Base-by-base conservation (phyloP, 2,888 invertebrate species). In the Idaea biselata region DNA sequence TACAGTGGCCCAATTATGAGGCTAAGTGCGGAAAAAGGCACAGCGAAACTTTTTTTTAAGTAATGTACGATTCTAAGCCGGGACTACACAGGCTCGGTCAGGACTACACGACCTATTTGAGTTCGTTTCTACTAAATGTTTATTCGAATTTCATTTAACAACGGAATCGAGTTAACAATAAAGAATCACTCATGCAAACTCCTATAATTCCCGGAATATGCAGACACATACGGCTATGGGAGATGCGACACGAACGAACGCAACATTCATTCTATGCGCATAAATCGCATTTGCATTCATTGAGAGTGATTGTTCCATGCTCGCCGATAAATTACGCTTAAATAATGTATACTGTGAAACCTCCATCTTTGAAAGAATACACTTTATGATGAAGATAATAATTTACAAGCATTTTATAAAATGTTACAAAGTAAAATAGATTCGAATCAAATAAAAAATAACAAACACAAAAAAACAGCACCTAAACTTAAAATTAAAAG, bases 221-320 rank as follows among this genome's bases (percentile, higher is more conserved):
- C 56, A 54, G 18, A 56, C 55, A 60, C 55, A 58, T 32, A 55
- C 54, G 31, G 14, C 55, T 25, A 59, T 32, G 32, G 58, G 54
- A 60, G 56, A 61, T 58, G 64, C 55, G 61, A 59, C 32, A 63
- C 61, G 60, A 63, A 63, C 60, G 64, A 67, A 68, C 65, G 66
- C 66, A 67, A 62, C 68, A 60, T 63, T 67, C 69, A 68, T 68
- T 67, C 69, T 70, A 69, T 70, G 65, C 66, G 64, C 69, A 65
- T 61, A 69, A 68, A 69, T 69, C 65, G 65, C 66, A 69, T 70
- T 70, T 64, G 63, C 65, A 64, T 66, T 70, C 66, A 65, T 68
- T 65, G 68, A 60, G 63, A 68, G 66, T 61, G 62, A 69, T 68
- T 69, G 69, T 68, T 65, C 60, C 61, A 63, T n/a, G 63, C 63